Evolutionary conservation across 1,140 invertebrate species (phyloP), one percentile per base, ranked within the genome.

Genomic region (Lordiphosa mommai): DNA sequence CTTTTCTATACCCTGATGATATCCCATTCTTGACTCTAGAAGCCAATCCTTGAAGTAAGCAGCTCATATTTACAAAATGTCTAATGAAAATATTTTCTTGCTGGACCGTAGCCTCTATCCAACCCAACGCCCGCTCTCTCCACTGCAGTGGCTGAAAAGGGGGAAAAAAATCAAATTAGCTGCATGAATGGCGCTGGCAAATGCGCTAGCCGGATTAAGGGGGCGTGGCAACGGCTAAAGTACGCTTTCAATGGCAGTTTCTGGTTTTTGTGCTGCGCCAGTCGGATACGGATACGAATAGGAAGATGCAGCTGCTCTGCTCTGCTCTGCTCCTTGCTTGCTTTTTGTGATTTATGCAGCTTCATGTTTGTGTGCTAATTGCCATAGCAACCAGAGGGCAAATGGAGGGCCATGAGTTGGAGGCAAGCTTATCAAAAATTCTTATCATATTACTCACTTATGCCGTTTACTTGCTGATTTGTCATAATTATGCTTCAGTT

Each of bases 11-110:
- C 4, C 13, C 20, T 13, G 17, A 10, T 46, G 10, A n/a, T 33
- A 16, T 5, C 7, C 8, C 29, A 23, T 1, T 32, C 10, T 23
- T 14, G n/a, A 10, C 44, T 9, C 5, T 10, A 0, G 1, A 8
- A 17, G n/a, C 4, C 8, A 23, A 6, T 36, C 37, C 20, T 14
- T 9, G 16, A 8, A 53, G 41, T 67, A 82, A 80, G 76, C 76
- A 67, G 76, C 61, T 82, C 77, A 82, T 76, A 82, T 82, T 84
- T 84, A 76, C 67, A 82, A 82, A 82, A 84, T 76, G 76, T 82
- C 76, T 84, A 82, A 82, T 82, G 77, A 84, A 82, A 82, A 84
- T 82, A 82, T 84, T 84, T 76, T 60, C 60, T 57, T 53, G 41
- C 44, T 49, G 30, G 41, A 37, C 12, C 58, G 13, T n/a, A 6